Evolutionary conservation across 2,113 vertebrate species (phyloP).

Genomic region (Ptilonorhynchus violaceus): DNA sequence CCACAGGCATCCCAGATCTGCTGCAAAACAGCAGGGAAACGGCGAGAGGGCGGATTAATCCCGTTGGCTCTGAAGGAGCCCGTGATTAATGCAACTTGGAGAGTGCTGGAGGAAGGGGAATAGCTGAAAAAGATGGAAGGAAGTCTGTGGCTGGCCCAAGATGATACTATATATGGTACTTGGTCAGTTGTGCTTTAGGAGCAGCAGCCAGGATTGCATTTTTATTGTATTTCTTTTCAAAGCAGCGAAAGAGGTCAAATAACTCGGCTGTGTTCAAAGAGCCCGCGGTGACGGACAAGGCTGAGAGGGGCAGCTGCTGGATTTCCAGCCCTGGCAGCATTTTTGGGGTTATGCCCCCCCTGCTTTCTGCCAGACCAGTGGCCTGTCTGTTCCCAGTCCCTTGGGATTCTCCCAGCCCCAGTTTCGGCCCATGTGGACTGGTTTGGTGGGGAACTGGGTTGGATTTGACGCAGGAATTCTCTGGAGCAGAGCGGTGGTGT

Average conservation of each 20-base stretch:
- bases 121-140: constrained; percentile 1
- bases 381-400: neutral
- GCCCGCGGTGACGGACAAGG: neutral
- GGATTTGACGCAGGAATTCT: neutral
- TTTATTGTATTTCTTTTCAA: constrained; percentile 47
- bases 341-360: fast-evolving
- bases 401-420: fast-evolving
- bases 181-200: constrained; percentile 31
- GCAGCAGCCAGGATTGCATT: constrained; percentile 7
- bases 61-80: neutral
- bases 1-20: neutral
- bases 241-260: constrained; percentile 11
- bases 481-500: neutral
- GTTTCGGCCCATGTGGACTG: neutral
- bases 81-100: constrained; percentile 31
- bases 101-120: constrained; percentile 11
- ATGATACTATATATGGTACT: constrained; percentile 58
- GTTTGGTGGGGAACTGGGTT: fast-evolving
- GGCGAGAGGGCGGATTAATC: neutral
- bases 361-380: neutral
- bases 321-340: neutral
- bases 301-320: neutral
- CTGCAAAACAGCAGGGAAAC: neutral
- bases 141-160: neutral
- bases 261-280: neutral